Evolutionary conservation across 2,888 invertebrate genomes (phyloP).

Genomic region (Spodoptera littoralis): DNA sequence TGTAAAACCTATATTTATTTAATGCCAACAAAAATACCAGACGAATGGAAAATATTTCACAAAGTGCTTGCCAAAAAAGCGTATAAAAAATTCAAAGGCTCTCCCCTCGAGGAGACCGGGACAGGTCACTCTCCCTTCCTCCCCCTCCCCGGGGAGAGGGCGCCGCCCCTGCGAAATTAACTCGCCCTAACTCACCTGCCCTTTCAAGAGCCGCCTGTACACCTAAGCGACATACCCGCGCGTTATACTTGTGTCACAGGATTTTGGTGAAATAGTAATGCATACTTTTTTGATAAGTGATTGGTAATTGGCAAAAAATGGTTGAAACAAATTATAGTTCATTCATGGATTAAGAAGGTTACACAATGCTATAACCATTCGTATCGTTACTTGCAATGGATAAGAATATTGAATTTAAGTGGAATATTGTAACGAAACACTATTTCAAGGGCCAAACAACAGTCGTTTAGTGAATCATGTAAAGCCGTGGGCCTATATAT

Average conservation of each 20-base stretch:
- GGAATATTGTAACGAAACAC: too few relatives aligned
- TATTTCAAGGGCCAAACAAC: too few relatives aligned
- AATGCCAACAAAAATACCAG: constrained; percentile 37
- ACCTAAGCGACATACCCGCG: constrained; percentile 61
- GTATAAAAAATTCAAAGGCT: constrained; percentile 73
- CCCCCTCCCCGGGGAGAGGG: constrained; percentile 65
- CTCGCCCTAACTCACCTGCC: constrained; percentile 81
- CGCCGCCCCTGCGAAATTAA: constrained; percentile 70
- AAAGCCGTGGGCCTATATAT: too few relatives aligned
- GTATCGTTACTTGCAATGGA: too few relatives aligned
- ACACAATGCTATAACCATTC: too few relatives aligned
- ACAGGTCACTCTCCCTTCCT: constrained; percentile 54
- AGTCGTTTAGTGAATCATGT: too few relatives aligned
- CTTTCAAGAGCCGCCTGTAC: constrained; percentile 78
- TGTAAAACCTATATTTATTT: constrained; percentile 21
- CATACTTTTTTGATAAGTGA: too few relatives aligned
- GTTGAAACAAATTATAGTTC: too few relatives aligned
- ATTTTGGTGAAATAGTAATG: too few relatives aligned
- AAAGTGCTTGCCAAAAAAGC: constrained; percentile 64
- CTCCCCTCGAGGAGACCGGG: constrained; percentile 53
- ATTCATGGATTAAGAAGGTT: too few relatives aligned
- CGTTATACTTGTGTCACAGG: constrained; percentile 22
- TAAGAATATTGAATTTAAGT: too few relatives aligned
- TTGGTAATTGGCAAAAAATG: too few relatives aligned
- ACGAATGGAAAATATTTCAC: constrained; percentile 49